A percentile compares a stretch with the other conserved stretches of the same genome.
phyloP scores from a whole-genome alignment of 1,140 invertebrate genomes.

The Neomicropteryx cornuta region DNA sequence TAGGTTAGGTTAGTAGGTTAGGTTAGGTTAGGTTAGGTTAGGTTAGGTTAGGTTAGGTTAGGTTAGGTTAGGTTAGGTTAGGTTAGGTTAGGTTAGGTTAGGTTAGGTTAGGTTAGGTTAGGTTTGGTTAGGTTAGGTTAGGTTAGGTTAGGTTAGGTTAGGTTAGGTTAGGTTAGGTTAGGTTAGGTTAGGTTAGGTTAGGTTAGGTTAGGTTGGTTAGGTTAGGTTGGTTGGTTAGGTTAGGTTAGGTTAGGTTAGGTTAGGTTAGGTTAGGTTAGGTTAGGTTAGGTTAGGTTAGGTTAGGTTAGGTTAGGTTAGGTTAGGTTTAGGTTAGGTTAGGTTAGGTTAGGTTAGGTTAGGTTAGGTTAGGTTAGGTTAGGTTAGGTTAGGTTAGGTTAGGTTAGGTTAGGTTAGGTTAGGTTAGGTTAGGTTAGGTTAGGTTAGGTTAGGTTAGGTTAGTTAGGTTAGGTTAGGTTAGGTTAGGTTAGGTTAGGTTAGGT shows the following conservation, averaged over 20 bases:
- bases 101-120: conserved; percentile 19
- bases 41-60: conserved; percentile 21
- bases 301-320: conserved; percentile 1
- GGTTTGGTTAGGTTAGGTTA: conserved; percentile 13
- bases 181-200: conserved; percentile 1
- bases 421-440: conserved; percentile 9
- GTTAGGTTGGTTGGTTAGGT: conserved; percentile 11
- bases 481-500: conserved; percentile 14
- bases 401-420: conserved; percentile 14
- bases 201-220: conserved; percentile 1
- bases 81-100: conserved; percentile 6
- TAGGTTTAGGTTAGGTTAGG: background rate
- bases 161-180: conserved; percentile 18
- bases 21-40: conserved; percentile 11
- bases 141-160: conserved; percentile 20
- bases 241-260: conserved; percentile 6
- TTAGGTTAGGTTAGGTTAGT: conserved; percentile 13
- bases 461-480: conserved; percentile 13
- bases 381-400: conserved; percentile 11
- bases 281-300: conserved; percentile 17
- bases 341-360: background rate
- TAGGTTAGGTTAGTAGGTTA: conserved; percentile 19
- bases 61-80: conserved; percentile 18
- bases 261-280: conserved; percentile 17
- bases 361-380: conserved; percentile 10